These are phyloP conservation scores for Troides oblongomaculatus DNA, from an alignment of 2,888 invertebrate genomes.

Conservation along the genomic window DNA sequence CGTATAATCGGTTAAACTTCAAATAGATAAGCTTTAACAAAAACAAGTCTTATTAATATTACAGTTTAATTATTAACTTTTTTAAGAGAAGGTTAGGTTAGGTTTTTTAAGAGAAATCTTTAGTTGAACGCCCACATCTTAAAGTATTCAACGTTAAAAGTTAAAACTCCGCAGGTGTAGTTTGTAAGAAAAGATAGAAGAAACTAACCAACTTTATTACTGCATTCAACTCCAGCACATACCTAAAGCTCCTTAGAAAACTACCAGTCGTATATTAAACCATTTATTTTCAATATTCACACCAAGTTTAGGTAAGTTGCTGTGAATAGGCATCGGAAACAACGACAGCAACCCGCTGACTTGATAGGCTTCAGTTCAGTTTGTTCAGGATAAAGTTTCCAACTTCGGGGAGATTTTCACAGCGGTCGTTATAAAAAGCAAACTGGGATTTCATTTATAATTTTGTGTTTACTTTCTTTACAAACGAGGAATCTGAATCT, in stretches of 20 bases:
- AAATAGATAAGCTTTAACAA: no score
- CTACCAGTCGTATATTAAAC: constrained; percentile 8
- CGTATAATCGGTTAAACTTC: no score
- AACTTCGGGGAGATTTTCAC: constrained; percentile 19
- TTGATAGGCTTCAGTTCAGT: constrained; percentile 33
- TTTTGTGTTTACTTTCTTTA: constrained; percentile 12
- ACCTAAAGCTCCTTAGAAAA: constrained; percentile 5
- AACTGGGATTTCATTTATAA: constrained; percentile 21
- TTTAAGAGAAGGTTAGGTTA: neutral
- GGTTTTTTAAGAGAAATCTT: neutral
- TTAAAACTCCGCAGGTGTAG: neutral
- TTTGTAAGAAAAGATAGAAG: neutral
- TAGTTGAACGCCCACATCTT: no score
- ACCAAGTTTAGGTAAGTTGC: constrained; percentile 16
- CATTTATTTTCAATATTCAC: constrained; percentile 17
- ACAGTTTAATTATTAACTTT: neutral
- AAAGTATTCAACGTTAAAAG: neutral
- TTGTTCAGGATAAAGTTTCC: constrained; percentile 32
- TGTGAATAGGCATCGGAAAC: constrained; percentile 23
- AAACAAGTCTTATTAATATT: no score
- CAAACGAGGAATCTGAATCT: neutral
- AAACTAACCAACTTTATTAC: neutral
- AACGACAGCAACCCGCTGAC: constrained; percentile 28
- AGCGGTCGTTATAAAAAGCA: constrained; percentile 25
- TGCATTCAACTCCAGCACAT: neutral